phyloP scores from a whole-genome alignment of 2,888 invertebrate species.

The Pyrrhosoma nymphula region DNA sequence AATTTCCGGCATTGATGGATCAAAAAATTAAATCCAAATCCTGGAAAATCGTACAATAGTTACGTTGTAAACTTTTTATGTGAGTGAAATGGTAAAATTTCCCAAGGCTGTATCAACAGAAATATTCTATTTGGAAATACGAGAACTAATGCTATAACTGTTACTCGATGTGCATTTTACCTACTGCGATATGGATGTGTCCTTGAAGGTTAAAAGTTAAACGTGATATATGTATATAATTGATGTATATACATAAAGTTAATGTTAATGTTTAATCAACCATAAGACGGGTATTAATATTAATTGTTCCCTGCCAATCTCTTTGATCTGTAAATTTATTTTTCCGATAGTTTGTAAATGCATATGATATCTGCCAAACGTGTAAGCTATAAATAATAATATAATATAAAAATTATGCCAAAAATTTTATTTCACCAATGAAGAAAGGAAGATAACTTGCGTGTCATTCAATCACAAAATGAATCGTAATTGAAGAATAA shows the following conservation, averaged over 20 bases:
- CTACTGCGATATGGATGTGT: slow-evolving; percentile 64
- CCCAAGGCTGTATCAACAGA: slow-evolving; percentile 5
- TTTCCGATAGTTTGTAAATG: slow-evolving; percentile 62
- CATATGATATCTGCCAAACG: slow-evolving; percentile 60
- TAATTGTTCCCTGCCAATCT: slow-evolving; percentile 61
- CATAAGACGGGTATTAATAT: slow-evolving; percentile 66
- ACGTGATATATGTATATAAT: slow-evolving; percentile 62
- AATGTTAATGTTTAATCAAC: slow-evolving; percentile 58
- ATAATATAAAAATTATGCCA: slow-evolving; percentile 43
- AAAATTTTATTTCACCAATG: background rate
- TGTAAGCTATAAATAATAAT: slow-evolving; percentile 47
- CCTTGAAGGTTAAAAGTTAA: slow-evolving; percentile 56
- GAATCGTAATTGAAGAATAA: no score
- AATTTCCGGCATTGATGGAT: background rate
- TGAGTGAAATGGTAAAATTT: background rate
- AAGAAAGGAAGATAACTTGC: no score
- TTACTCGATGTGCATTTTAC: slow-evolving; percentile 62
- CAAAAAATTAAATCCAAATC: background rate
- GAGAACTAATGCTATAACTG: slow-evolving; percentile 27
- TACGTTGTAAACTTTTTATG: background rate
- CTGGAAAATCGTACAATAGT: background rate
- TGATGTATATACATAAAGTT: slow-evolving; percentile 60
- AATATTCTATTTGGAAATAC: slow-evolving; percentile 19
- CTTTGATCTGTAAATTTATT: slow-evolving; percentile 64
- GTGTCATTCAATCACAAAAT: no score